These are phyloP conservation scores for Macrobrachium rosenbergii DNA, from an alignment of 1,140 invertebrate species.

Conservation along the genomic window DNA sequence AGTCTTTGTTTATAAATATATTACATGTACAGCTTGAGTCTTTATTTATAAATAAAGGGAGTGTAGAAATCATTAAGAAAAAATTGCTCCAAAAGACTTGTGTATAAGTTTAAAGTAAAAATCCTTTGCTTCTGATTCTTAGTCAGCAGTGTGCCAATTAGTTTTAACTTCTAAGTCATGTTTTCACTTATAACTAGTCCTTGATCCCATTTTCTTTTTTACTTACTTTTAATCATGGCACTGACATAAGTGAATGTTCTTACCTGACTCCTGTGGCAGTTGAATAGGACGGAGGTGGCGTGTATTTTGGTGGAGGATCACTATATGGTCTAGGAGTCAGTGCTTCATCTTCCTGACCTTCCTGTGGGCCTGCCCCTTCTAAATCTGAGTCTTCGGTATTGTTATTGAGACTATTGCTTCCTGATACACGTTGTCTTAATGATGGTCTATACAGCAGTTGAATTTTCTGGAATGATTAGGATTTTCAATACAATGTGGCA, in stretches of 20 bases:
- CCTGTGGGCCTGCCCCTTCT: constrained; percentile 67
- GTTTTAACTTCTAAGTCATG: too few relatives aligned
- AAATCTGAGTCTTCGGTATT: constrained; percentile 65
- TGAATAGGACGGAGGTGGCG: constrained; percentile 90
- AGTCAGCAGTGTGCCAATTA: too few relatives aligned
- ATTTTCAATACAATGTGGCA: constrained; percentile 17
- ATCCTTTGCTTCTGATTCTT: too few relatives aligned
- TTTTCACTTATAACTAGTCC: too few relatives aligned
- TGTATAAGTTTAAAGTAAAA: too few relatives aligned
- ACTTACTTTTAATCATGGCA: too few relatives aligned
- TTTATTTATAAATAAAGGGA: too few relatives aligned
- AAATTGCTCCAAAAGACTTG: too few relatives aligned
- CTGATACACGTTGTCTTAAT: constrained; percentile 65
- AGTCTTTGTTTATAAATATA: too few relatives aligned
- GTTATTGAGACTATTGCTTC: constrained; percentile 14
- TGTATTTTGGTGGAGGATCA: constrained; percentile 93
- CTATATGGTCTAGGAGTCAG: constrained; percentile 66
- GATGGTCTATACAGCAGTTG: constrained; percentile 68
- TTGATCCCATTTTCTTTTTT: too few relatives aligned
- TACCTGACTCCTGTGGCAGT: constrained; percentile 85
- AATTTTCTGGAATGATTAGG: constrained; percentile 64
- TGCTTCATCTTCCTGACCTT: constrained; percentile 66
- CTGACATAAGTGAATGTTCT: background rate
- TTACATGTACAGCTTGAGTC: too few relatives aligned
- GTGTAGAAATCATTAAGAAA: too few relatives aligned